Percentiles rank a stretch among this genome's conserved stretches.
Evolutionary conservation across 1,140 invertebrate genomes (phyloP).

Genomic region (Druon quercuslanigerum): DNA sequence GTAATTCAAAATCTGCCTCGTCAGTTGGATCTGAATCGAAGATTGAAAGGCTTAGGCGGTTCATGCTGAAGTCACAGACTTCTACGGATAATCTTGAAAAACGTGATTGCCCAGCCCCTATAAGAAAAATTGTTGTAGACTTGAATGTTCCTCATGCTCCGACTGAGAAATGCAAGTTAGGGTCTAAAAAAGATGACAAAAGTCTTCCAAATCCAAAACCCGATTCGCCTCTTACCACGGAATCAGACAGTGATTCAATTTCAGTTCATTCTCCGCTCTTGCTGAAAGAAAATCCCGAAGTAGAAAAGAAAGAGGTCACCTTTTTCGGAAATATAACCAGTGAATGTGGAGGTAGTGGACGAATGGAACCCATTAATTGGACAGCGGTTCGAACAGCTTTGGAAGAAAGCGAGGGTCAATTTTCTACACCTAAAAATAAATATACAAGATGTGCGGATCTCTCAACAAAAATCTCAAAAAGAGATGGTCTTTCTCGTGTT

Average conservation of each 20-base stretch:
- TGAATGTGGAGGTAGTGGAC: constrained; percentile 35
- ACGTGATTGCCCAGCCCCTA: too few species aligned
- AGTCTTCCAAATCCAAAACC: not conserved
- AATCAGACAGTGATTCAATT: not conserved
- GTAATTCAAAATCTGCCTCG: not conserved
- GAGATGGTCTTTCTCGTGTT: not conserved
- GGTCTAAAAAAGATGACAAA: not conserved
- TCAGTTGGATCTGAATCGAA: too few species aligned
- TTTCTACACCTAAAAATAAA: not conserved
- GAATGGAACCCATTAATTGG: constrained; percentile 49
- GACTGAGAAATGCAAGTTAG: too few species aligned
- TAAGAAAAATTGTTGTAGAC: too few species aligned
- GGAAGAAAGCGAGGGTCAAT: not conserved
- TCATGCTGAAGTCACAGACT: too few species aligned
- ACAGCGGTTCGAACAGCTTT: not conserved
- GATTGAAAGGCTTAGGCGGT: too few species aligned
- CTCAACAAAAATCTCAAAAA: not conserved
- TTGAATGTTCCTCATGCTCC: too few species aligned
- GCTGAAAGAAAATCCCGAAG: not conserved
- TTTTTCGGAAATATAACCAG: constrained; percentile 4
- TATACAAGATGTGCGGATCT: too few species aligned
- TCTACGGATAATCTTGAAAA: too few species aligned
- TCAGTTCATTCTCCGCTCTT: not conserved
- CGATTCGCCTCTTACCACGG: not conserved
- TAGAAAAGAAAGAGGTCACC: not conserved